Conservation (phyloP, 1,140 invertebrate species). For the Phocides pigmalion region DNA sequence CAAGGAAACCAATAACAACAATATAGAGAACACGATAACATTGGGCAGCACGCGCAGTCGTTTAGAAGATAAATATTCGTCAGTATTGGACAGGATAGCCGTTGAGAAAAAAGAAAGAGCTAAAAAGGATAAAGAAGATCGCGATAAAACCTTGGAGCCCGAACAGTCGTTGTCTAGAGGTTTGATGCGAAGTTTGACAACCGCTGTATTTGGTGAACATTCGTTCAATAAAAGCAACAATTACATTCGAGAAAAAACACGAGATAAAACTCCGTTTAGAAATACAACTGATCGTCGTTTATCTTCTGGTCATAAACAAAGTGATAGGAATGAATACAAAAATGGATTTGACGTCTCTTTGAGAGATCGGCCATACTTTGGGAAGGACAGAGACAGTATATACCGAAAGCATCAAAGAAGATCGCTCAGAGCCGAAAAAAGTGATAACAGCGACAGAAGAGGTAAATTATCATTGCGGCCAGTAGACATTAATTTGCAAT, state of each 20-base stretch:
- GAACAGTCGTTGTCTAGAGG: slow-evolving; percentile 77
- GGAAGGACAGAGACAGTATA: slow-evolving; percentile 80
- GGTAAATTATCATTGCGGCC: slow-evolving; percentile 78
- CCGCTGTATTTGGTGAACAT: slow-evolving; percentile 87
- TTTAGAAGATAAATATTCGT: slow-evolving; percentile 90
- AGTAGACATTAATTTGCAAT: slow-evolving; percentile 77
- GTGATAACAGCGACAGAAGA: slow-evolving; percentile 76
- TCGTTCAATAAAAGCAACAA: slow-evolving; percentile 84
- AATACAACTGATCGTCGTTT: slow-evolving; percentile 67
- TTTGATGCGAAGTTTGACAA: slow-evolving; percentile 86
- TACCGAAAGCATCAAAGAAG: slow-evolving; percentile 75
- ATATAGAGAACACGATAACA: slow-evolving; percentile 66
- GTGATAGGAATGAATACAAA: slow-evolving; percentile 62
- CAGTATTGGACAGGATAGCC: slow-evolving; percentile 88
- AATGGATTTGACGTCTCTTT: slow-evolving; percentile 69
- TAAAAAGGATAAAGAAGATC: slow-evolving; percentile 81
- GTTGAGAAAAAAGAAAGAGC: slow-evolving; percentile 84
- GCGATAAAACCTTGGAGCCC: slow-evolving; percentile 88
- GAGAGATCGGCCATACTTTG: slow-evolving; percentile 62
- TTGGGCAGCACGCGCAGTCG: slow-evolving; percentile 85
- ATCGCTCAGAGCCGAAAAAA: slow-evolving; percentile 82
- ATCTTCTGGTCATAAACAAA: slow-evolving; percentile 64
- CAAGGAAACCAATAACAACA: slow-evolving; percentile 77
- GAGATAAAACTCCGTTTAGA: slow-evolving; percentile 86
- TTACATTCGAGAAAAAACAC: slow-evolving; percentile 69